Evolutionary conservation across 2,797 vertebrate genomes (phyloP).

Genomic region (Emys orbicularis): DNA sequence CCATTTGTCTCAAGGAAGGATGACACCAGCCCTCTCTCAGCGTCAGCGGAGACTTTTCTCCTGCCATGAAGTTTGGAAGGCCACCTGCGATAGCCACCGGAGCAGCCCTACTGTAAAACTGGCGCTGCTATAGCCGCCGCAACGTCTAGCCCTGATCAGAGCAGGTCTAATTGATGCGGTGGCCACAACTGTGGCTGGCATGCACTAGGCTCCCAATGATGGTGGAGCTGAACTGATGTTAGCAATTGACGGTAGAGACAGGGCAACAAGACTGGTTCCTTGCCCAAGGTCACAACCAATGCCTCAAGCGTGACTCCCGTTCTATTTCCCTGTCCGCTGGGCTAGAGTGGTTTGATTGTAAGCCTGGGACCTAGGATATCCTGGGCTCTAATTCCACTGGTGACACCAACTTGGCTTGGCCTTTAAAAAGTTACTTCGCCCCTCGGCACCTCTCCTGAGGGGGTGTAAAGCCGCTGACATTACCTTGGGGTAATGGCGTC

Average conservation of each 20-base stretch:
- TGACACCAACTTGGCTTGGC: background rate
- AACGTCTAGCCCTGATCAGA: background rate
- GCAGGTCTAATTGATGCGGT: background rate
- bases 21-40: background rate
- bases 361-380: background rate
- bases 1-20: background rate
- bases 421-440: background rate
- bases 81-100: background rate
- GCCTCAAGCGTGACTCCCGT: background rate
- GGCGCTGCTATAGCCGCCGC: background rate
- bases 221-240: background rate
- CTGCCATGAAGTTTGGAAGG: background rate
- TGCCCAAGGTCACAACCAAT: background rate
- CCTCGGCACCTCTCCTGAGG: background rate
- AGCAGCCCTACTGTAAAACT: background rate
- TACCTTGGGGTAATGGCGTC: background rate
- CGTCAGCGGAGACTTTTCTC: background rate
- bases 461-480: background rate
- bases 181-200: background rate
- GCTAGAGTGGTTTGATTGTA: background rate
- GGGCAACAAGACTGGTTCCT: background rate
- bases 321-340: background rate
- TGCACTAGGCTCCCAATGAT: background rate
- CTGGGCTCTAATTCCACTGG: background rate
- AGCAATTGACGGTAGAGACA: background rate